Percentiles rank a stretch among this genome's conserved stretches.
Conservation (phyloP, 37 sponge, comb jelly and placozoan genomes). For the Aphrocallistes beatrix region DNA sequence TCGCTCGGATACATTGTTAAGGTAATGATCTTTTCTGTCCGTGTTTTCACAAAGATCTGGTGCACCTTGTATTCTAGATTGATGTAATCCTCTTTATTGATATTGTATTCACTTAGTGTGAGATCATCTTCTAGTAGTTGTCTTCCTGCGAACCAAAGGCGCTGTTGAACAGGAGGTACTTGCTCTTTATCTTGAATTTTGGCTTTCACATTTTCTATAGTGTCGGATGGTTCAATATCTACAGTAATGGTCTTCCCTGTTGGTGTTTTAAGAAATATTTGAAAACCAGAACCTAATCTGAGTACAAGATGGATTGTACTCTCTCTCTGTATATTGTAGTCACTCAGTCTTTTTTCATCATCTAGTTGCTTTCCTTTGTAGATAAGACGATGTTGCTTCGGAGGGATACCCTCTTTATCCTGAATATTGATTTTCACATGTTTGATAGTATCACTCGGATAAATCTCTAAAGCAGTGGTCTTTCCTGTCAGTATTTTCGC, state of each 20-base stretch:
- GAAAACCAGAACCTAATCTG: too few relatives aligned
- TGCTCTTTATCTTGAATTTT: not conserved
- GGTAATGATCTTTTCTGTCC: too few relatives aligned
- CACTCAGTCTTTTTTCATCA: slow-evolving; percentile 37
- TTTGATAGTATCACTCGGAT: slow-evolving; percentile 33
- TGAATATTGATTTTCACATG: slow-evolving; percentile 48
- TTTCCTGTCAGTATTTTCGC: slow-evolving; percentile 48
- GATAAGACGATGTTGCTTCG: slow-evolving; percentile 43
- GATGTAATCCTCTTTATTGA: too few relatives aligned
- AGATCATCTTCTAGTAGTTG: too few relatives aligned
- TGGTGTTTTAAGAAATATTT: slow-evolving; percentile 44
- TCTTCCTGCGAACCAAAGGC: not conserved
- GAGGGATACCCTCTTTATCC: slow-evolving; percentile 49
- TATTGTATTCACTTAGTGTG: too few relatives aligned
- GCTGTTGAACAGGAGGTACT: not conserved
- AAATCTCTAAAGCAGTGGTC: slow-evolving; percentile 42
- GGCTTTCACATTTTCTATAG: slow-evolving; percentile 1
- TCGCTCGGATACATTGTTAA: too few relatives aligned
- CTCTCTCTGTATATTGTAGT: slow-evolving; percentile 49
- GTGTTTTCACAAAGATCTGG: too few relatives aligned
- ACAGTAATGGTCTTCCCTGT: slow-evolving; percentile 44
- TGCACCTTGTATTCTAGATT: too few relatives aligned
- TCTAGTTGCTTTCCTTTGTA: slow-evolving; percentile 40
- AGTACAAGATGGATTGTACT: too few relatives aligned
- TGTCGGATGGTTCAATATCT: not conserved